Evolutionary conservation across 2,797 vertebrate species (phyloP).

Genomic region (Hephaestus fuliginosus): DNA sequence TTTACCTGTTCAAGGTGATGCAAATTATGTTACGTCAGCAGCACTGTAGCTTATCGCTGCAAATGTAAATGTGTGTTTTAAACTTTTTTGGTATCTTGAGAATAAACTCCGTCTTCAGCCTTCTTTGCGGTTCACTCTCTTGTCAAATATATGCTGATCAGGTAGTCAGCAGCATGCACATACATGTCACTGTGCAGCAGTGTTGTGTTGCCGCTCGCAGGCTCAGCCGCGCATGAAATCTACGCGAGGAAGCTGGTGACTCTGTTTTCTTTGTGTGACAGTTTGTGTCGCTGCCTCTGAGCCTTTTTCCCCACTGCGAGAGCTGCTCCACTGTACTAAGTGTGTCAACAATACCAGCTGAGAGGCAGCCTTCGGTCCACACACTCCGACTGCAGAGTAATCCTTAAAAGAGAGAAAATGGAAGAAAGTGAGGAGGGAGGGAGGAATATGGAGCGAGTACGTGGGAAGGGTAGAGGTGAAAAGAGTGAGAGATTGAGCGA

Average conservation of each 20-base stretch:
- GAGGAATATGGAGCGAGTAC: slow-evolving; percentile 36
- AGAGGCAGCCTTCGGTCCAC: slow-evolving; percentile 79
- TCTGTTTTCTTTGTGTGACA: slow-evolving; percentile 76
- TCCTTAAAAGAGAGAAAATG: slow-evolving; percentile 67
- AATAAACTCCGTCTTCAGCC: neutral
- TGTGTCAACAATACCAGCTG: slow-evolving; percentile 82
- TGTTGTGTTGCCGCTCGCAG: slow-evolving; percentile 41
- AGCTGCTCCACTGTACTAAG: slow-evolving; percentile 76
- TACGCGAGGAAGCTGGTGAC: slow-evolving; percentile 45
- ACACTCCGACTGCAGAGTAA: slow-evolving; percentile 68
- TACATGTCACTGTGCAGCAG: slow-evolving; percentile 17
- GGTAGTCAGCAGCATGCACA: slow-evolving; percentile 33
- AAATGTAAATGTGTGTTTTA: neutral
- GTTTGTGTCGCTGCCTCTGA: slow-evolving; percentile 74
- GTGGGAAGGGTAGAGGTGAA: slow-evolving; percentile 61
- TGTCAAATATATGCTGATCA: slow-evolving; percentile 35
- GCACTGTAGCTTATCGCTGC: neutral
- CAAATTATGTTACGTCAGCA: neutral
- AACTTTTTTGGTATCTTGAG: neutral
- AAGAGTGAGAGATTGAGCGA: slow-evolving; percentile 60
- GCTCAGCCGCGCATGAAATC: slow-evolving; percentile 58
- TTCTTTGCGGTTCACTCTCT: neutral
- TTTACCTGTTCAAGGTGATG: neutral
- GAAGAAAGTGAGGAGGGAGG: slow-evolving; percentile 20
- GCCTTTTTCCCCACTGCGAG: slow-evolving; percentile 69